phyloP scores from a whole-genome alignment of 2,888 invertebrate species.

The Lithophane ornitopus region DNA sequence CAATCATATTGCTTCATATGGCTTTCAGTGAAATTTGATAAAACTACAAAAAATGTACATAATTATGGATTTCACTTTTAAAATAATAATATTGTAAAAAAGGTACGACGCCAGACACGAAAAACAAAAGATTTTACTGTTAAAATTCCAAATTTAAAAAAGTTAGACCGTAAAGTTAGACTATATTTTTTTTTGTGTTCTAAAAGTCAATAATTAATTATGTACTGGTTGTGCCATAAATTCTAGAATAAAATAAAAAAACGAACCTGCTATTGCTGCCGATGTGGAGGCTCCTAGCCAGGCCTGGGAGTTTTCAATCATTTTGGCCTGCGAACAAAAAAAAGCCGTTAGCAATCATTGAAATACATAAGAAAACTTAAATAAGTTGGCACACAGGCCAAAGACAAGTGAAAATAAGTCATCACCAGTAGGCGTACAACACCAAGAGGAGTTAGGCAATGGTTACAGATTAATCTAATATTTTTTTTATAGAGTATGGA shows the following conservation, averaged over 20 bases:
- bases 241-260: background rate
- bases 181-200: background rate
- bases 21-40: background rate
- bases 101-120: background rate
- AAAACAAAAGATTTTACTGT: background rate
- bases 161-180: background rate
- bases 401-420: background rate
- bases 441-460: too few species aligned
- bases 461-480: background rate
- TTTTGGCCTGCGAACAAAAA: constrained; percentile 94
- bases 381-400: background rate
- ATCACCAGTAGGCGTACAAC: background rate
- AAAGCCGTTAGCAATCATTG: constrained; percentile 20
- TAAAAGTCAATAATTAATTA: too few species aligned
- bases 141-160: background rate
- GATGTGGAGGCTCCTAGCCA: constrained; percentile 98
- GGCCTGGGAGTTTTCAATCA: constrained; percentile 97
- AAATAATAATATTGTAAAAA: background rate
- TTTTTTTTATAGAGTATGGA: background rate
- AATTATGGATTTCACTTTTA: background rate
- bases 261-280: constrained; percentile 97
- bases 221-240: background rate
- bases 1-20: background rate
- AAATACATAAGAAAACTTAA: background rate
- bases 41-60: background rate